Evolutionary conservation across 2,113 vertebrate species (phyloP).

Genomic region (Oncorhynchus kisutch): DNA sequence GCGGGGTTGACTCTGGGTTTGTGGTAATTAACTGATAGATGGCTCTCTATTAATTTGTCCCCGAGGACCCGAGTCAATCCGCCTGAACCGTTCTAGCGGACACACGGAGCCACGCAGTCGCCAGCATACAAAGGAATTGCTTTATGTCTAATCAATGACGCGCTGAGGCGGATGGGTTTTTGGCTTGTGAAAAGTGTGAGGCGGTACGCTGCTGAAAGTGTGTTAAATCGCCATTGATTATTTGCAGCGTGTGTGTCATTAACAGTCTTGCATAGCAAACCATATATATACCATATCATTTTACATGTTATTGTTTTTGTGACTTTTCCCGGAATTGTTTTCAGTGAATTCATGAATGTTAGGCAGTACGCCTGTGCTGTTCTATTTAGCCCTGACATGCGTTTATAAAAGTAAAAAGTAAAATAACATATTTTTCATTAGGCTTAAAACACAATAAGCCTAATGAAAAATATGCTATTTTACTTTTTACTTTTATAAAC

Average conservation of each 20-base stretch:
- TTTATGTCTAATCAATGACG: slow-evolving; percentile 38
- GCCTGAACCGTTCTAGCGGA: slow-evolving; percentile 70
- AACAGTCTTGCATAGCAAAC: not conserved
- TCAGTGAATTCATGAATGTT: too few species aligned
- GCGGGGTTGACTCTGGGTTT: slow-evolving; percentile 68
- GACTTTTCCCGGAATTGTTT: too few species aligned
- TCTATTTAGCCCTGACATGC: too few species aligned
- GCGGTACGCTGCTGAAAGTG: slow-evolving; percentile 32
- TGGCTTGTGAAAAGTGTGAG: slow-evolving; percentile 43
- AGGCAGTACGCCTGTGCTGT: too few species aligned
- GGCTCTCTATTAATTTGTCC: slow-evolving; percentile 87
- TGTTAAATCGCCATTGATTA: slow-evolving; percentile 51
- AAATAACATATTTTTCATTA: too few species aligned
- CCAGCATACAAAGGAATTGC: slow-evolving; percentile 29
- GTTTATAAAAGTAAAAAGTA: too few species aligned
- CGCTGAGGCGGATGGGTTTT: slow-evolving; percentile 31
- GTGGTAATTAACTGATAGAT: slow-evolving; percentile 90
- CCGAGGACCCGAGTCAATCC: slow-evolving; percentile 83
- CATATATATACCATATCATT: not conserved
- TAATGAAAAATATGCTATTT: too few species aligned
- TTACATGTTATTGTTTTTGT: not conserved
- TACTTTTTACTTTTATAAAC: too few species aligned
- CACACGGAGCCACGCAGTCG: slow-evolving; percentile 37
- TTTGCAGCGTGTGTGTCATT: slow-evolving; percentile 35
- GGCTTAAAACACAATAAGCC: too few species aligned